Evolutionary conservation across 92 coral and sea anemone genomes (phyloP).

Genomic region (Pocillopora grandis): DNA sequence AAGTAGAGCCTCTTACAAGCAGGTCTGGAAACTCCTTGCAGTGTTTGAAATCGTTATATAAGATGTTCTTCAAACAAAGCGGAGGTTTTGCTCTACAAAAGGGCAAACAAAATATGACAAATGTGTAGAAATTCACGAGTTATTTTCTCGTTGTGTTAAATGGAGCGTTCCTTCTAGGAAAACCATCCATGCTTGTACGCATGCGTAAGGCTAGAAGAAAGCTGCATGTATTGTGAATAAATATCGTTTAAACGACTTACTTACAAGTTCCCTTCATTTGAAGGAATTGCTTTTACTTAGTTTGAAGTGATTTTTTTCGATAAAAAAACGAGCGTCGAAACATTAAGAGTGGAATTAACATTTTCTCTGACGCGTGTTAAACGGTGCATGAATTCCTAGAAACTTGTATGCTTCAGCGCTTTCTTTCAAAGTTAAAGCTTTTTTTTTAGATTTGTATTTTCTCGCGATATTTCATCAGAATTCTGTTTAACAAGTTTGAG

Average conservation of each 20-base stretch:
- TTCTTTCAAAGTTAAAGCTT: background rate
- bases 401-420: constrained; percentile 23
- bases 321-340: background rate
- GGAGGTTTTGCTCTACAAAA: background rate
- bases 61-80: background rate
- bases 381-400: constrained; percentile 34
- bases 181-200: constrained; percentile 10
- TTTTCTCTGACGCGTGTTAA: constrained; percentile 4
- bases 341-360: background rate
- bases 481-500: background rate
- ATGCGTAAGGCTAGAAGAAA: background rate
- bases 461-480: background rate
- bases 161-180: constrained; percentile 32
- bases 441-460: background rate
- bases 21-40: background rate
- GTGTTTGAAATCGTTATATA: background rate
- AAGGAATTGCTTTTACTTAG: background rate
- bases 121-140: background rate
- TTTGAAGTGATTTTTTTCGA: background rate
- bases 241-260: no score
- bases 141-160: background rate
- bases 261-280: background rate
- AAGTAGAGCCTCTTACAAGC: background rate
- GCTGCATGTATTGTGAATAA: background rate
- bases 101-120: background rate